phyloP scores from a whole-genome alignment of 1,140 invertebrate species.

The Drosophila azteca region DNA sequence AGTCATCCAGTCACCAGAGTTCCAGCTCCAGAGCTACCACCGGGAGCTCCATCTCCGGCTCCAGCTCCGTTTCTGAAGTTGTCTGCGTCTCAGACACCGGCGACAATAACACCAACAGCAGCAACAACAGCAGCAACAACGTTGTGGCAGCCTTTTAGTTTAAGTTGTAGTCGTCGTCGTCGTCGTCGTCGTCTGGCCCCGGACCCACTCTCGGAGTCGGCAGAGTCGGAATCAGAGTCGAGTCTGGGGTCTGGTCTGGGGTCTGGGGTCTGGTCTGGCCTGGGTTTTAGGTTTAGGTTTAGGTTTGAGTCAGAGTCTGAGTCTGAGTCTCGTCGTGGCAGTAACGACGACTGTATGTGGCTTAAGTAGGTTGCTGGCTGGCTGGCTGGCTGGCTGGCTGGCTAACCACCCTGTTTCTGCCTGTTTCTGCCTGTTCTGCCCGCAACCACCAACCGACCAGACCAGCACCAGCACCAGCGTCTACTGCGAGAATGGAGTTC shows the following conservation, averaged over 20 bases:
- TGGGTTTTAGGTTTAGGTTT: no score
- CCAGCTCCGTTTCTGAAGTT: slow-evolving; percentile 67
- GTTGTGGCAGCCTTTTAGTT: slow-evolving; percentile 74
- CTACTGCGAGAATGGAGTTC: background rate
- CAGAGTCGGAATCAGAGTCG: slow-evolving; percentile 12
- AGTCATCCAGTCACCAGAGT: slow-evolving; percentile 33
- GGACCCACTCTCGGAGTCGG: slow-evolving; percentile 3
- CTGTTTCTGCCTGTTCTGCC: slow-evolving; percentile 1
- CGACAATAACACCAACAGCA: slow-evolving; percentile 50
- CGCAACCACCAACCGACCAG: slow-evolving; percentile 40
- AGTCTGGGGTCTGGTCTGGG: no score
- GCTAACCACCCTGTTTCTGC: slow-evolving; percentile 44
- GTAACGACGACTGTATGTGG: slow-evolving; percentile 26
- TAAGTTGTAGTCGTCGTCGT: slow-evolving; percentile 66
- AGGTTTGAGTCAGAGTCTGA: background rate
- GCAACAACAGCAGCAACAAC: slow-evolving; percentile 36
- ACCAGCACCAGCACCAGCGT: background rate
- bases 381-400: slow-evolving; percentile 9
- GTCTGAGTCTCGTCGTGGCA: slow-evolving; percentile 32
- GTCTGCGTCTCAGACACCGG: slow-evolving; percentile 77
- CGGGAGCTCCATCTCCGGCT: background rate
- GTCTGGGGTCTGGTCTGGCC: no score
- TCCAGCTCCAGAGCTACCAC: slow-evolving; percentile 43
- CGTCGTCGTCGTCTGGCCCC: slow-evolving; percentile 22
- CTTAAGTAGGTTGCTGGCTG: slow-evolving; percentile 49